Evolutionary conservation across 64 coral and sea anemone species (phyloP).

Genomic region (Montipora capricornis): DNA sequence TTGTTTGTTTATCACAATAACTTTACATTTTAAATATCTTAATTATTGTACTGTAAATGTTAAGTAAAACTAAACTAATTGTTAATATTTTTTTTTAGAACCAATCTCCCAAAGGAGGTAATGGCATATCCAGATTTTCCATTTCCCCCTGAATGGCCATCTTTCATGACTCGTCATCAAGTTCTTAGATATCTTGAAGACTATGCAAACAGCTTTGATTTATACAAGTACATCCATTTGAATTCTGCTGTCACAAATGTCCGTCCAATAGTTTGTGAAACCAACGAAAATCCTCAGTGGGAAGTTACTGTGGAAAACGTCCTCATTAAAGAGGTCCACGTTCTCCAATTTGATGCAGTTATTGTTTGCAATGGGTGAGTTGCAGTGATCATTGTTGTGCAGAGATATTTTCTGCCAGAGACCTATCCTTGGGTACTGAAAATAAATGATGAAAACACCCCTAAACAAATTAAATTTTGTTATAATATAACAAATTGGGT

Average conservation of each 20-base stretch:
- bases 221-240: conserved; percentile 44
- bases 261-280: background rate
- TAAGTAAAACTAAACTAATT: too few species aligned
- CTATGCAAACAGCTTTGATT: conserved; percentile 45
- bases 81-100: conserved; percentile 11
- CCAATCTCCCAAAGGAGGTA: conserved; percentile 72
- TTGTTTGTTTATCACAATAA: too few species aligned
- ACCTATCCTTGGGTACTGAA: too few species aligned
- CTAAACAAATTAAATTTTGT: too few species aligned
- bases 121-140: conserved; percentile 59
- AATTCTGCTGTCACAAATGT: conserved; percentile 28
- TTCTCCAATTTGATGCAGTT: background rate
- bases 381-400: too few species aligned
- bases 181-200: conserved; percentile 59
- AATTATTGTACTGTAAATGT: too few species aligned
- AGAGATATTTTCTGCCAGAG: too few species aligned
- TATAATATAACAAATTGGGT: too few species aligned
- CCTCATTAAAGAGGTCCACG: background rate
- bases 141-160: background rate
- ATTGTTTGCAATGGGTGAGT: conserved; percentile 14
- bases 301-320: background rate
- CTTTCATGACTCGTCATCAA: conserved; percentile 37
- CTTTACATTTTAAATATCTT: too few species aligned
- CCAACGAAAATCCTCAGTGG: background rate
- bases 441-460: too few species aligned